Conservation (phyloP, 2,888 invertebrate species). For the Orchesella flavescens region DNA sequence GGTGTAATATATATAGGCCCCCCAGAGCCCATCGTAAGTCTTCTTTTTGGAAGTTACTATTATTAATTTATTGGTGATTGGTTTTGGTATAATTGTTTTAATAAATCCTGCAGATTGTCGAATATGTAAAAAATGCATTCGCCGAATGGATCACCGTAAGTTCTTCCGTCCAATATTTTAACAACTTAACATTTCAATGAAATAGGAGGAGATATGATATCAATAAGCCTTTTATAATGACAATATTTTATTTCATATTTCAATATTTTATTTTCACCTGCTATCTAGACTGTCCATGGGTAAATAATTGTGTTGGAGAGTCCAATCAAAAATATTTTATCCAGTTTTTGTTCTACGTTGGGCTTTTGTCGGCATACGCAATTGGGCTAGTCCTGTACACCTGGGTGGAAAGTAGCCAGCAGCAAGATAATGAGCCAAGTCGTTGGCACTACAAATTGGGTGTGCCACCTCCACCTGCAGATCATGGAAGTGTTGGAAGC, state of each 20-base stretch:
- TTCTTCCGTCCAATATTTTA: neutral
- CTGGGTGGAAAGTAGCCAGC: conserved; percentile 82
- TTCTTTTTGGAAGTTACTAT: neutral
- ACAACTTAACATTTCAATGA: neutral
- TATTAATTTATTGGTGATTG: neutral
- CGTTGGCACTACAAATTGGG: conserved; percentile 50
- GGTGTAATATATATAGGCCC: conserved; percentile 87
- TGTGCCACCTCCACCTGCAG: neutral
- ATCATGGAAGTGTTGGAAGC: conserved; percentile 22
- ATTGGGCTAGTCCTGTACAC: conserved; percentile 82
- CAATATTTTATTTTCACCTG: conserved; percentile 2
- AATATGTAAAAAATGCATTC: conserved; percentile 87
- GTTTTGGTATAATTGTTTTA: neutral
- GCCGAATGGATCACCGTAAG: conserved; percentile 76
- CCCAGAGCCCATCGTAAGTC: conserved; percentile 83
- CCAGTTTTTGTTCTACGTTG: conserved; percentile 88
- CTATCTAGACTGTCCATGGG: conserved; percentile 76
- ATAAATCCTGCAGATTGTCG: conserved; percentile 79
- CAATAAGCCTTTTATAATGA: neutral
- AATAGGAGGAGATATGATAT: no score
- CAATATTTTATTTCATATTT: neutral
- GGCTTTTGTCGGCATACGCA: conserved; percentile 80
- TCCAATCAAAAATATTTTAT: conserved; percentile 93
- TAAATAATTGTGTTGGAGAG: conserved; percentile 94
- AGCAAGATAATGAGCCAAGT: conserved; percentile 77